Evolutionary conservation across 2,888 invertebrate genomes (phyloP).

Genomic region (Morpho helenor): DNA sequence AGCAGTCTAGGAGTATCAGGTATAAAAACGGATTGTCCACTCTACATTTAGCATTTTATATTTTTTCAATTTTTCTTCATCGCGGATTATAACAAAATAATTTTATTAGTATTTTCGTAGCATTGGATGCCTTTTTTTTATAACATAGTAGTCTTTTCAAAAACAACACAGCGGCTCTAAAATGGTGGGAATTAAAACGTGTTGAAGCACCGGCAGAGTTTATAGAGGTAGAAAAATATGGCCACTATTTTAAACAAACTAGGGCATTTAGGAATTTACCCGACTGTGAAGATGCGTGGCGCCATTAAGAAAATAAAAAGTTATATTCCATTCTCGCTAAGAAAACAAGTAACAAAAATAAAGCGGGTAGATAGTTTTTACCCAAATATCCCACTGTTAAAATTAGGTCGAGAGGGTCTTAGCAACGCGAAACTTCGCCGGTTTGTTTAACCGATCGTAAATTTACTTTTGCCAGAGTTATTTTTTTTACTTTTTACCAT

Average conservation of each 20-base stretch:
- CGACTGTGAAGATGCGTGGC: slow-evolving; percentile 5
- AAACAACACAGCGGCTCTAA: too few relatives aligned
- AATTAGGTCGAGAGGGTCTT: slow-evolving; percentile 22
- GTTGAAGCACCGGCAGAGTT: not conserved
- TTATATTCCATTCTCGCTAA: slow-evolving; percentile 5
- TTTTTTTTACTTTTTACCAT: slow-evolving; percentile 11
- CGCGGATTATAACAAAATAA: too few relatives aligned
- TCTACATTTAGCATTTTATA: too few relatives aligned
- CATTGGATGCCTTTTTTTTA: too few relatives aligned
- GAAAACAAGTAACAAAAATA: slow-evolving; percentile 10
- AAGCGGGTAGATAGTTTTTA: slow-evolving; percentile 12
- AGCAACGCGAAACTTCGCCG: slow-evolving; percentile 11
- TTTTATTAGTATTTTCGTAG: too few relatives aligned
- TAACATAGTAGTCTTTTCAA: too few relatives aligned
- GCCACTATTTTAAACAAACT: not conserved
- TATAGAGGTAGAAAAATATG: slow-evolving; percentile 1
- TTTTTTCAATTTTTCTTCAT: too few relatives aligned
- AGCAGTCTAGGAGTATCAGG: too few relatives aligned
- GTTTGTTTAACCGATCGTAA: slow-evolving; percentile 17
- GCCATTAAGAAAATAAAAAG: slow-evolving; percentile 4
- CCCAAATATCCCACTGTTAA: slow-evolving; percentile 11
- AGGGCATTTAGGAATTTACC: slow-evolving; percentile 3
- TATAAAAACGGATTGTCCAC: too few relatives aligned
- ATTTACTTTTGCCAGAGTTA: slow-evolving; percentile 15
- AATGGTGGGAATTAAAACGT: too few relatives aligned